Evolutionary conservation across 2,113 vertebrate species (phyloP).

Genomic region (Falcunculus frontatus): DNA sequence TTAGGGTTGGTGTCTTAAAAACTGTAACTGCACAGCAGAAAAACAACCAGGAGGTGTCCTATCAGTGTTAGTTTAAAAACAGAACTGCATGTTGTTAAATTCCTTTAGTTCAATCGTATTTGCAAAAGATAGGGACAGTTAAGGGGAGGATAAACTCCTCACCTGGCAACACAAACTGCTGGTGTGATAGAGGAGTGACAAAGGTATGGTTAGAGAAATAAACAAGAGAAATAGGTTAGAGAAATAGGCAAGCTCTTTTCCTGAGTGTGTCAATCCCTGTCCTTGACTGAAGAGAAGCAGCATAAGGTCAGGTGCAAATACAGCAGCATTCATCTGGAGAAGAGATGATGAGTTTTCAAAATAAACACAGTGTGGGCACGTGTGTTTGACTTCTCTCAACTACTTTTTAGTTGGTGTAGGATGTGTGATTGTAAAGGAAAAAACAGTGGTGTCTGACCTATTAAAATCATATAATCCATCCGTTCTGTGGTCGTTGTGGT

Average conservation of each 20-base stretch:
- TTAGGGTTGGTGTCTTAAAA: neutral
- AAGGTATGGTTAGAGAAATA: neutral
- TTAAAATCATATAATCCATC: conserved; percentile 39
- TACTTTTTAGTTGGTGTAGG: conserved; percentile 13
- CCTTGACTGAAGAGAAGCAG: neutral
- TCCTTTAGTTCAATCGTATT: neutral
- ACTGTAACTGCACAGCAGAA: neutral
- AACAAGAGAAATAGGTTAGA: neutral
- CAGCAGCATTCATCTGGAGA: neutral
- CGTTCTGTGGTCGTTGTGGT: conserved; percentile 34
- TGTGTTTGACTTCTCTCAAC: neutral
- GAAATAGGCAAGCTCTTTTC: neutral
- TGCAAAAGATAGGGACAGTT: neutral
- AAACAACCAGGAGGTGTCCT: neutral
- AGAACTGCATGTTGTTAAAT: neutral
- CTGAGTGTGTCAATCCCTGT: neutral
- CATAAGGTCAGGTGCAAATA: conserved; percentile 4
- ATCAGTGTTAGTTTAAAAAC: neutral
- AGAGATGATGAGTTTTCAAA: neutral
- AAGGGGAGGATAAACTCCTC: neutral
- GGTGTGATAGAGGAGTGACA: neutral
- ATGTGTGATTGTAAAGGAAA: conserved; percentile 44
- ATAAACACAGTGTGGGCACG: neutral
- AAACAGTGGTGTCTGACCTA: neutral
- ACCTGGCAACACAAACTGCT: neutral